These are phyloP conservation scores for Tetranychus urticae DNA, from an alignment of 1,140 invertebrate genomes.

Conservation along the genomic window DNA sequence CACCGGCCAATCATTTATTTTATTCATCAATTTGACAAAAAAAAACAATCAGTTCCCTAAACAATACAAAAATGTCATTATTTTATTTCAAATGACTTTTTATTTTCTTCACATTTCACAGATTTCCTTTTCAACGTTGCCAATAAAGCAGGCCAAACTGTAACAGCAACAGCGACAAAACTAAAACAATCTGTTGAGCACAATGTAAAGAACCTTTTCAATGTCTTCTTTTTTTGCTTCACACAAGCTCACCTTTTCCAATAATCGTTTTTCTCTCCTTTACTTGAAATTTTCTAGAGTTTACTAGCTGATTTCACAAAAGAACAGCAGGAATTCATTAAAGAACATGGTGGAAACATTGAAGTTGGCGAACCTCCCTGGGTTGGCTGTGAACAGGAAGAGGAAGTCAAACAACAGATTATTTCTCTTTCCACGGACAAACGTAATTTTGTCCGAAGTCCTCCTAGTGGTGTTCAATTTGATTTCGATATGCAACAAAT, in stretches of 20 bases:
- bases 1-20: too few relatives aligned
- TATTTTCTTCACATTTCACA: constrained; percentile 3
- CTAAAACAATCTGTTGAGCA: constrained; percentile 87
- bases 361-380: constrained; percentile 65
- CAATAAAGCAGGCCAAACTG: constrained; percentile 57
- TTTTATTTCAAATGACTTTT: background rate
- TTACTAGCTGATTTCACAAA: constrained; percentile 83
- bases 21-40: too few relatives aligned
- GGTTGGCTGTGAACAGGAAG: constrained; percentile 65
- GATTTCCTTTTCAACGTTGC: constrained; percentile 62
- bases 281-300: constrained; percentile 33
- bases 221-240: background rate
- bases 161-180: constrained; percentile 53
- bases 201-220: constrained; percentile 42
- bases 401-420: constrained; percentile 75
- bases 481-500: constrained; percentile 77
- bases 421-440: constrained; percentile 73
- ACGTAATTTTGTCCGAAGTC: constrained; percentile 84
- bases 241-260: background rate
- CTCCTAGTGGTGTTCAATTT: constrained; percentile 81
- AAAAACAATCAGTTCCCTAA: too few relatives aligned
- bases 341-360: constrained; percentile 42
- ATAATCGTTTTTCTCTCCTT: background rate
- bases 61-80: background rate
- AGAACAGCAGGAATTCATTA: constrained; percentile 83